Base-by-base conservation (phyloP, 1,140 invertebrate species). In the Zaprionus kolodkinae region DNA sequence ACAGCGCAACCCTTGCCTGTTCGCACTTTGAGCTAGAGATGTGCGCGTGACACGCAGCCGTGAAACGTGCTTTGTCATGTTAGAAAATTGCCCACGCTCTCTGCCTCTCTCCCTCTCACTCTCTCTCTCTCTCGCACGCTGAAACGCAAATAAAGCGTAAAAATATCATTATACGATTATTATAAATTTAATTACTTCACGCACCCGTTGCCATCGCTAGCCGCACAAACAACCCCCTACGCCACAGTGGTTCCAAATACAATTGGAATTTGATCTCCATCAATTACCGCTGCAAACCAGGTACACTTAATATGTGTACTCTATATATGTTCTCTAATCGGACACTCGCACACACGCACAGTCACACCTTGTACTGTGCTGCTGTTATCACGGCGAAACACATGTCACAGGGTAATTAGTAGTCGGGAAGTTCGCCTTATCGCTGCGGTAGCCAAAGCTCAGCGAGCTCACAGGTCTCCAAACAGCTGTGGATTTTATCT, bases 261-360 rank as follows among this genome's bases (percentile, higher is more conserved):
- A 68, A 62, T 78, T 86, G 81, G 81, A 84, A 84, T 85, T 85
- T 86, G 81, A 81, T 67, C 78, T 81, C 66, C 66, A 86, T 84
- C 81, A 81, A 81, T 84, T 85, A 78, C n/a, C 57, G 55, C 48
- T 70, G 15, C 40, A 17, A 40, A 15, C 55, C 17, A 40, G 52
- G 25, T 71, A 64, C 62, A 21, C 21, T 21, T 1, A 21, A 21
- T 43, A 43, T 6, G 15, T 9, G n/a, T n/a, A 45, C 27, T 21
- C 21, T 6, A 15, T 15, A 43, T 15, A 35, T 35, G 30, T 33
- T 33, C 30, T 84, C 81, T 81, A 85, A 84, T 84, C 78, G 62
- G 73, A 72, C 63, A 73, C 50, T 33, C 45, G 43, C 43, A 59
- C 40, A 50, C 50, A 63, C 59, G 35, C 40, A 69, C 9, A 48